These are phyloP conservation scores for Sterrhoptilus dennistouni DNA, from an alignment of 2,113 vertebrate species.

Conservation along the genomic window DNA sequence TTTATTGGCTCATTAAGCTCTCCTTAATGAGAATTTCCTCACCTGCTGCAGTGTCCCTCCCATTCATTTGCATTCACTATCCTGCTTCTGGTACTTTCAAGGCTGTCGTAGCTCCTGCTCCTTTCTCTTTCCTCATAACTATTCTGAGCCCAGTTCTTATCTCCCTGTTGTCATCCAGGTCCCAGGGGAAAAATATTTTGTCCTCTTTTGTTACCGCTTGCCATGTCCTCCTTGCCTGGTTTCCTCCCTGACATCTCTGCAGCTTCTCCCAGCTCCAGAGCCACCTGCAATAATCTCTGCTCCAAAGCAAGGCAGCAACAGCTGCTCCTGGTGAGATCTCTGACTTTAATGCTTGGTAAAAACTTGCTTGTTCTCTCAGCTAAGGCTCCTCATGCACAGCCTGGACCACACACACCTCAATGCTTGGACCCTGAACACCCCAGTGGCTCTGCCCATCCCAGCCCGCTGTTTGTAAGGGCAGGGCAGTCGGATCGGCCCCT, in stretches of 20 bases:
- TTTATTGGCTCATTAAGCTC: constrained; percentile 4
- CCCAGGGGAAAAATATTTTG: background rate
- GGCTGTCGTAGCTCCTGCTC: background rate
- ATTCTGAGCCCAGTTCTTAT: background rate
- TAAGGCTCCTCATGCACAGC: background rate
- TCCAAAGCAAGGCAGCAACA: background rate
- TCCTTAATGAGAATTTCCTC: background rate
- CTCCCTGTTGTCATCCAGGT: background rate
- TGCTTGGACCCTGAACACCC: accelerated
- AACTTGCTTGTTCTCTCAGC: background rate
- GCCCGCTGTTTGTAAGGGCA: accelerated
- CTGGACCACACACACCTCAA: background rate
- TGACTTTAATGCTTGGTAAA: background rate
- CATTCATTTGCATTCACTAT: background rate
- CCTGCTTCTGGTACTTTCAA: background rate
- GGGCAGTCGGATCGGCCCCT: background rate
- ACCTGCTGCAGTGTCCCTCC: background rate
- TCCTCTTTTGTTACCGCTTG: background rate
- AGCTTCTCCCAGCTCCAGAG: background rate
- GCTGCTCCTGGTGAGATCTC: background rate
- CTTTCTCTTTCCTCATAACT: background rate
- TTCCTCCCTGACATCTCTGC: background rate
- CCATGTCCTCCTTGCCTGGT: background rate
- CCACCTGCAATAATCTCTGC: background rate
- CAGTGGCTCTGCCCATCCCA: background rate